These are phyloP conservation scores for Ephydatia muelleri DNA, from an alignment of 37 sponge, comb jelly and placozoan genomes.

Conservation along the genomic window DNA sequence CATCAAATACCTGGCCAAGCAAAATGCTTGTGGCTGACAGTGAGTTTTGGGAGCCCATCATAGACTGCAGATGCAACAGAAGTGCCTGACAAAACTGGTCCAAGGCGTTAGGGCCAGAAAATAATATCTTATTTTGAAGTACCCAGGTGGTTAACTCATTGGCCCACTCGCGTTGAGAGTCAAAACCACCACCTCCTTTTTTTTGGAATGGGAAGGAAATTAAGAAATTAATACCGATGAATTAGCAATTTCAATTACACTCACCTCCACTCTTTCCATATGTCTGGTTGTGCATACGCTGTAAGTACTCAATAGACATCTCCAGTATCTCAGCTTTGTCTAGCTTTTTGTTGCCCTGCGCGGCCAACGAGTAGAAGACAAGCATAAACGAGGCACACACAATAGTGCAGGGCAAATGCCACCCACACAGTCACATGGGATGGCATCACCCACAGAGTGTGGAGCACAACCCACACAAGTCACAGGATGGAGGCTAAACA, in stretches of 20 bases:
- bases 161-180: slow-evolving; percentile 72
- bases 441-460: no score
- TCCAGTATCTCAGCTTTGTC: slow-evolving; percentile 93
- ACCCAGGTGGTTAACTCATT: slow-evolving; percentile 85
- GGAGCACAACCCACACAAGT: no score
- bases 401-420: background rate
- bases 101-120: slow-evolving; percentile 40
- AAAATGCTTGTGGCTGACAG: slow-evolving; percentile 55
- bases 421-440: slow-evolving; percentile 4
- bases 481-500: no score
- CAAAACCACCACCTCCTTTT: background rate
- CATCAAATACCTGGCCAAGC: slow-evolving; percentile 37
- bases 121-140: slow-evolving; percentile 76
- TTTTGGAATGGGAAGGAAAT: background rate
- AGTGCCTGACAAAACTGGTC: slow-evolving; percentile 75
- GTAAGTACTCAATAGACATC: slow-evolving; percentile 83
- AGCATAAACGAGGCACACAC: background rate
- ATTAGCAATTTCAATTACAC: slow-evolving; percentile 13
- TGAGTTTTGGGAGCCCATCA: slow-evolving; percentile 44
- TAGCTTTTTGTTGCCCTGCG: slow-evolving; percentile 81
- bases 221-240: background rate
- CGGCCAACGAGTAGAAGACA: background rate
- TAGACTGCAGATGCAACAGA: slow-evolving; percentile 65
- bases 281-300: slow-evolving; percentile 60
- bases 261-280: slow-evolving; percentile 20